phyloP scores from a whole-genome alignment of 2,113 vertebrate genomes.

The Hystrix brachyura region DNA sequence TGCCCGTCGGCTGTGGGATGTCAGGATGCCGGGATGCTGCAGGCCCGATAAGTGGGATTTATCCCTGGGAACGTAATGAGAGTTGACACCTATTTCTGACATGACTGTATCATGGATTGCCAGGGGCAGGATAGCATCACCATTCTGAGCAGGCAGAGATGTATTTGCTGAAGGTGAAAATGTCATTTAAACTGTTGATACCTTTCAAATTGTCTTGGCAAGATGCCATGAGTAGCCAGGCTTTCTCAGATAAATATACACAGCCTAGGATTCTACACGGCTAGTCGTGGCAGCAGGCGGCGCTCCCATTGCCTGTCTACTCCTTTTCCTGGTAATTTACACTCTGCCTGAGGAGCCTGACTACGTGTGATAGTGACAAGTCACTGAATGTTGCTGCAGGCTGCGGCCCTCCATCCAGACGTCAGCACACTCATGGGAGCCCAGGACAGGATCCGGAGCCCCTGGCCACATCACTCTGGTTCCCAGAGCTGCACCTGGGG shows the following conservation, averaged over 20 bases:
- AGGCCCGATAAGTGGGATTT: constrained; percentile 90
- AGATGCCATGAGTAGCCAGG: constrained; percentile 55
- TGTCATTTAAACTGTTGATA: constrained; percentile 87
- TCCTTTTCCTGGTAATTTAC: background rate
- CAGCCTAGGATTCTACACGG: background rate
- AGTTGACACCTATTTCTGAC: constrained; percentile 93
- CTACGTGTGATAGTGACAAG: constrained; percentile 13
- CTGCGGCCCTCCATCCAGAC: background rate
- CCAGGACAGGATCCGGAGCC: background rate
- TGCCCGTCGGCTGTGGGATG: constrained; percentile 82
- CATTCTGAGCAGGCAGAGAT: constrained; percentile 83
- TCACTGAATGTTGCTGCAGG: background rate
- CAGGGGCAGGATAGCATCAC: constrained; percentile 88
- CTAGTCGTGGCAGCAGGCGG: background rate
- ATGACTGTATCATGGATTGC: constrained; percentile 90
- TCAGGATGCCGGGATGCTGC: constrained; percentile 85
- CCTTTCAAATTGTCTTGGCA: constrained; percentile 79
- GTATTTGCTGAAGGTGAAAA: constrained; percentile 88
- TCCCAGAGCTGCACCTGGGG: background rate
- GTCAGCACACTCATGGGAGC: background rate
- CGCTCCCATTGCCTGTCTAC: background rate
- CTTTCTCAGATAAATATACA: constrained; percentile 71
- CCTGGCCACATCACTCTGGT: accelerated
- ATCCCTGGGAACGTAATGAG: constrained; percentile 88
- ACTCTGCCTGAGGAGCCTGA: background rate